Base-by-base conservation (phyloP, 2,888 invertebrate species). In the Ochropleura plecta region DNA sequence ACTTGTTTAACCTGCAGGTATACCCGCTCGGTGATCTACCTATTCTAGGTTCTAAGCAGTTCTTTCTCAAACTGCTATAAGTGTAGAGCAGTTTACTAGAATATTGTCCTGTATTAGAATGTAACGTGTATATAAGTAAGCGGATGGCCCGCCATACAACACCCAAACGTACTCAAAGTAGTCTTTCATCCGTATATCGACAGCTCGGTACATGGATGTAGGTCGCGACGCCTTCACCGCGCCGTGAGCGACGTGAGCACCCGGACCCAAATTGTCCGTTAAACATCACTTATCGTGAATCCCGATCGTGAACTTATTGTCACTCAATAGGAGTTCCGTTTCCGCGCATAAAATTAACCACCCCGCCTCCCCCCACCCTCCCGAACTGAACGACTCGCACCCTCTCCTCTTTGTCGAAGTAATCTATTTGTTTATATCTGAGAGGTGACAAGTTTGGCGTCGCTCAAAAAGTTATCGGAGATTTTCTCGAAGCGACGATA, bases 331-430 rank as follows among this genome's bases (percentile, higher is more conserved):
- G 69, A 72, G 73, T 77, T 76, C 70, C 78, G 70, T 81, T 81
- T 79, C 77, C 72, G 70, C 79, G 80, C 84, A 84, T 84, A 81
- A 82, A 79, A 82, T 83, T 76, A 83, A 79, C 69, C 16, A 60
- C 65, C 65, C 70, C 40, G 3, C 18, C 7, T 10, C n/a, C 14
- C 20, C 63, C 30, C 67, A 40, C 57, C 44, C n/a, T 4, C 46
- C 6, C 12, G 9, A 18, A 12, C 48, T n/a, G 40, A 60, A 20
- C 40, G 42, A 40, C 30, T 20, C 42, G 14, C 14, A 9, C n/a
- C 16, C 46, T 16, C 20, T 6, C 10, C 40, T 63, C 59, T 51
- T 46, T 62, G 55, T 64, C 49, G 42, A 73, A 64, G 73, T 70
- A 64, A 81, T 81, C 64, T 73, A 51, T 57, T 63, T 64, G 63